Base-by-base conservation (phyloP, 2,888 invertebrate genomes). In the Drosophila lutescens region DNA sequence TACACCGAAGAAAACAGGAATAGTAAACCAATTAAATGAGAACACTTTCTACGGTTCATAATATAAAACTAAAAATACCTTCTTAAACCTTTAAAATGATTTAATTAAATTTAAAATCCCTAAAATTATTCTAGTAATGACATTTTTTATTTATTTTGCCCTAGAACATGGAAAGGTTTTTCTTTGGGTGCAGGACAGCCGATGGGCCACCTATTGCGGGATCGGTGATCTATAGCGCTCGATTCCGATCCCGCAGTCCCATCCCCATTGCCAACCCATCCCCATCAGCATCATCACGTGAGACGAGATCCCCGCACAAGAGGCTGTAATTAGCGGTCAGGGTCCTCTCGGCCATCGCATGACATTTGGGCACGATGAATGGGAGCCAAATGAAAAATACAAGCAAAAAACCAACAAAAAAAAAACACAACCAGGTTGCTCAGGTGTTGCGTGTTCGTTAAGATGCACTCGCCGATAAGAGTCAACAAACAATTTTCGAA, bases 361-460 rank as follows among this genome's bases (percentile, higher is more conserved):
- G 82, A 83, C 86, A 86, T 74, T 80, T 80, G 72, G 62, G 67
- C 86, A 78, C 82, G 76, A 85, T 82, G 86, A 82, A 82, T 85
- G 86, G 78, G 78, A 78, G 82, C 84, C 84, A 83, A 83, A 78
- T 78, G 74, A 72, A 72, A 65, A 20, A 17, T 41, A 41, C 38
- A 41, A 20, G 26, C 10, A 46, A 43, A 15, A 23, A 20, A 20
- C 9, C 32, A 32, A 32, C 32, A 7, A 44, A 23, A 44, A 44
- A 44, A 26, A 46, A 46, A 30, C 10, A 32, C 32, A 15, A 30
- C 47, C 47, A 13, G 15, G 43, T 34, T 50, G 38, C 72, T 58
- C 58, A 70, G 66, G 76, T 73, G 80, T 86, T 83, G 86, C 83
- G 82, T 86, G 82, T 83, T 83, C 77, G 77, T 83, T 76, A 74